Evolutionary conservation across 2,797 vertebrate genomes (phyloP).

Genomic region (Chelon labrosus): DNA sequence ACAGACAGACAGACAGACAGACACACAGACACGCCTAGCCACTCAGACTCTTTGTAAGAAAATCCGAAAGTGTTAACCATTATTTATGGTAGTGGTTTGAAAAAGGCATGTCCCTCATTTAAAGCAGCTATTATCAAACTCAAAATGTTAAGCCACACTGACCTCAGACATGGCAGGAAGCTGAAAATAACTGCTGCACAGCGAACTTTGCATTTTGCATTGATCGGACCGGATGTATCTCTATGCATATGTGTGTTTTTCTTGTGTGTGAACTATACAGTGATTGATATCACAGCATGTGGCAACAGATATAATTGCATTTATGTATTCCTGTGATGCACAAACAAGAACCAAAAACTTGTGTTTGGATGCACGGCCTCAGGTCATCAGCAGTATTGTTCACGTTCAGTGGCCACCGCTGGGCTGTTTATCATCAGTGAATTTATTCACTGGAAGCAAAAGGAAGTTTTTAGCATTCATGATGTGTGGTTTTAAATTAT

Average conservation of each 20-base stretch:
- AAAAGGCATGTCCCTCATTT: neutral
- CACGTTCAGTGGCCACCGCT: neutral
- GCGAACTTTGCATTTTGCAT: slow-evolving; percentile 4
- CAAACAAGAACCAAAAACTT: neutral
- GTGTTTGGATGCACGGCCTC: neutral
- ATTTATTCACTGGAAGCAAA: slow-evolving; percentile 23
- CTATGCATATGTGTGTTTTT: neutral
- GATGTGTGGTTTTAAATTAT: slow-evolving; percentile 18
- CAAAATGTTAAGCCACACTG: neutral
- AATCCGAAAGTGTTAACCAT: slow-evolving; percentile 3
- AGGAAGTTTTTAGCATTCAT: slow-evolving; percentile 14
- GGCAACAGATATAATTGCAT: neutral
- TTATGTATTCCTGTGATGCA: slow-evolving; percentile 3
- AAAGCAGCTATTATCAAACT: slow-evolving; percentile 6
- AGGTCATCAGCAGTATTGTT: neutral
- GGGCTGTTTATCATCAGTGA: slow-evolving; percentile 5
- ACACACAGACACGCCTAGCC: neutral
- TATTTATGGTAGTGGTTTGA: neutral
- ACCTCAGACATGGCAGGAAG: slow-evolving; percentile 6
- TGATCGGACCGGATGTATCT: neutral
- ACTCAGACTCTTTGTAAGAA: neutral
- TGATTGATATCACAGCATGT: neutral
- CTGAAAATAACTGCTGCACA: slow-evolving; percentile 1
- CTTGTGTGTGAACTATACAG: neutral
- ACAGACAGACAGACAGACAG: neutral